phyloP scores from a whole-genome alignment of 2,113 vertebrate species.

The Neolamprologus hecqui region DNA sequence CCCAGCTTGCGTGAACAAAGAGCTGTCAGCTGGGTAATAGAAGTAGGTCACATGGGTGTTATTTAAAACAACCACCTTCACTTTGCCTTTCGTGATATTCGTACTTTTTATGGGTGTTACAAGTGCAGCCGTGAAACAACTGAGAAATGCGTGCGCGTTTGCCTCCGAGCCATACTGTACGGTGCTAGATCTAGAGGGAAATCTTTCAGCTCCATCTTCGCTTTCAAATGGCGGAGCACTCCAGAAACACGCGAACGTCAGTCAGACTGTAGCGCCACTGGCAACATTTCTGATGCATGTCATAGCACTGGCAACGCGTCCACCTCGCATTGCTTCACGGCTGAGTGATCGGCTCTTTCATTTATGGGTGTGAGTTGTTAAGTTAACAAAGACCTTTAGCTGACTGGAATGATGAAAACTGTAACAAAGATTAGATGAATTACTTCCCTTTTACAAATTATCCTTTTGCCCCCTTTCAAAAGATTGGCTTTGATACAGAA shows the following conservation, averaged over 20 bases:
- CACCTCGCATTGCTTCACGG: constrained; percentile 18
- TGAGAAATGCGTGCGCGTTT: background rate
- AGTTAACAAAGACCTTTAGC: constrained; percentile 41
- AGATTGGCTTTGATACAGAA: background rate
- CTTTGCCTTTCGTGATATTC: constrained; percentile 13
- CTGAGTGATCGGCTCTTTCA: constrained; percentile 31
- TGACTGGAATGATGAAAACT: constrained; percentile 19
- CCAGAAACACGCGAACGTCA: constrained; percentile 26
- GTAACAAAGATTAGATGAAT: constrained; percentile 34
- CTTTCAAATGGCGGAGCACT: constrained; percentile 1
- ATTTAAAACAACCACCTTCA: constrained; percentile 33
- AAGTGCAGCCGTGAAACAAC: background rate
- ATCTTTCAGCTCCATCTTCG: background rate
- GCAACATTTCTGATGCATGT: constrained; percentile 26
- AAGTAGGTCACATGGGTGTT: constrained; percentile 46
- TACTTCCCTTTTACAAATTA: constrained; percentile 23
- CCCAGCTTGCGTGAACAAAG: constrained; percentile 39
- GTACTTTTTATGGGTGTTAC: background rate
- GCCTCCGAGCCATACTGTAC: background rate
- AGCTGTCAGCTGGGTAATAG: constrained; percentile 31
- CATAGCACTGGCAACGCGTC: constrained; percentile 23
- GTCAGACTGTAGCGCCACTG: constrained; percentile 2
- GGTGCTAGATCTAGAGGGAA: background rate
- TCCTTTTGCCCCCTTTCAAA: background rate
- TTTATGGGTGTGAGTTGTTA: constrained; percentile 44